Base-by-base conservation (phyloP, 2,888 invertebrate species). In the Griposia aprilina region DNA sequence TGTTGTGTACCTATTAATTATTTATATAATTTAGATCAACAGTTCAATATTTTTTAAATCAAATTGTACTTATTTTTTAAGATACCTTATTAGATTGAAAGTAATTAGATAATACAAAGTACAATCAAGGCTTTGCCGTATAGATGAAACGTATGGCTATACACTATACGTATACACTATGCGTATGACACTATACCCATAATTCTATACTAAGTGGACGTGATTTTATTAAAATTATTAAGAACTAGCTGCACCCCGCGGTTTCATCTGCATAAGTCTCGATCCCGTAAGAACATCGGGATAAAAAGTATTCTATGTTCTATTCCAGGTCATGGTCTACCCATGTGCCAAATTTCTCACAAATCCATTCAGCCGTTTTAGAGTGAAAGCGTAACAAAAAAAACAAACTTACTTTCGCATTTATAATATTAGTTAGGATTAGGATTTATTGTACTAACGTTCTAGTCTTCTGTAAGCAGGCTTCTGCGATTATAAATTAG, bases 171-270 rank as follows among this genome's bases (percentile, higher is more conserved):
- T n/a, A n/a, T n/a, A n/a, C n/a, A n/a, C n/a, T n/a, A n/a, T n/a
- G n/a, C n/a, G n/a, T 23, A 72, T 63, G 59, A 59, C 59, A 59
- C 66, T 62, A 55, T 63, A 48, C 66, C 69, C 45, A 59, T 81
- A 74, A 78, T 71, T 76, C 50, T 85, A 74, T 78, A 76, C 20
- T 74, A 70, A 78, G 57, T 67, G 73, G 66, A 71, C 60, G 66
- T 78, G 78, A 78, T 84, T 85, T 88, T 74, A 83, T 84, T 76
- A 62, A 66, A 70, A 60, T 78, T 1, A 75, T 71, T 80, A 80
- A 65, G 48, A 60, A 36, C 30, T 36, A 36, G 3, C 30, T 36
- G 30, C 30, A 3, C 30, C 30, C 30, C 1, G 30, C 30, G 30
- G 30, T 36, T 36, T 36, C 30, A 36, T 36, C 3, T 3, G 30